Evolutionary conservation across 2,797 vertebrate species (phyloP).

Genomic region (Sebastes melanostomus): DNA sequence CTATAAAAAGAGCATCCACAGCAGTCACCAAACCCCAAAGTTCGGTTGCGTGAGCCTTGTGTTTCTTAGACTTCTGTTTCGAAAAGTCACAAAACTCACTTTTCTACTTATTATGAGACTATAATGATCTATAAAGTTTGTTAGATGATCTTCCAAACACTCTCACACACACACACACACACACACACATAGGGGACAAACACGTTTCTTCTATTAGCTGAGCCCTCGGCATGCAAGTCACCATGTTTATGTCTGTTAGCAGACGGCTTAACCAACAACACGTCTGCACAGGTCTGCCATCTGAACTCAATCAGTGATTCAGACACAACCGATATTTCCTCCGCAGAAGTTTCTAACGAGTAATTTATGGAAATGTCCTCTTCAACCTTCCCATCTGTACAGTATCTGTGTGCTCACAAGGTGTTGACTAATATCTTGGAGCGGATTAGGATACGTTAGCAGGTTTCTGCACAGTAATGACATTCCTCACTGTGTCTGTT

Average conservation of each 20-base stretch:
- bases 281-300: constrained; percentile 49
- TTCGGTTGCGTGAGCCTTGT: constrained; percentile 3
- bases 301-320: constrained; percentile 66
- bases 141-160: background rate
- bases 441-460: constrained; percentile 35
- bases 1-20: background rate
- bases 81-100: background rate
- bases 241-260: constrained; percentile 40
- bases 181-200: background rate
- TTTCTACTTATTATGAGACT: background rate
- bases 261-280: constrained; percentile 46
- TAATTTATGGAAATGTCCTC: constrained; percentile 68
- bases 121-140: background rate
- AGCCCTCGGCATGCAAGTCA: constrained; percentile 7
- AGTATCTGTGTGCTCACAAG: constrained; percentile 26
- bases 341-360: constrained; percentile 39
- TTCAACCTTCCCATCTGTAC: constrained; percentile 55
- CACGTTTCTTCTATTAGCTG: constrained; percentile 40
- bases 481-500: constrained; percentile 72
- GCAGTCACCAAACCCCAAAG: background rate
- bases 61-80: constrained; percentile 25
- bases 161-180: no score
- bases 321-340: constrained; percentile 68
- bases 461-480: constrained; percentile 66
- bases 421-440: constrained; percentile 67